Base-by-base conservation (phyloP, 1,140 invertebrate genomes). In the Aricia agestis region DNA sequence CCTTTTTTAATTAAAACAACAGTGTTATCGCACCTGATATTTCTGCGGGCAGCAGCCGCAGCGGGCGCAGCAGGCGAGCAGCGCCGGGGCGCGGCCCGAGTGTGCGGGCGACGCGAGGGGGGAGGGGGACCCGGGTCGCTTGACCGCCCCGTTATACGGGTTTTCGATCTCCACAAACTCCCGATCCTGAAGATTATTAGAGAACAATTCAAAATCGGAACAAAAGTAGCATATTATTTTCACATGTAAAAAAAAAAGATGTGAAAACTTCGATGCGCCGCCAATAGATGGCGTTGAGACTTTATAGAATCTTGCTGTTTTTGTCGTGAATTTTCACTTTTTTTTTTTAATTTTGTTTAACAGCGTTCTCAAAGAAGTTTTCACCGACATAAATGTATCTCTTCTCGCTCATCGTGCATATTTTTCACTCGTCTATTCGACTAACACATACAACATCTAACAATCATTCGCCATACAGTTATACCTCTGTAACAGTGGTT, bases 161-260 rank as follows among this genome's bases (percentile, higher is more conserved):
- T 97, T 96, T 82, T 99, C 98, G 94, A 98, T 95, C 92, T 99
- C 98, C 72, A 98, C 96, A 92, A 99, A 99, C 92, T 99, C 97
- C 70, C 98, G 96, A 92, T 99, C 98, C 97, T 98, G 93, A 13
- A 69, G 59, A 58, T 68, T 63, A 61, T 92, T 52, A 67, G 59
- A 61, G n/a, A 19, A 18, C 18, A 19, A 3, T 63, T 52, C 13
- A 52, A 52, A 52, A 52, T 36, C 9, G 36, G 41, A 10, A 41
- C 9, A 74, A 41, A 41, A 45, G 32, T 19, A 45, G 32, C n/a
- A 6, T 52, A 68, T 0, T 9, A 63, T 58, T 74, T 74, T 52
- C 11, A 52, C 45, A 52, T 10, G 45, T 6, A 36, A 6, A 7
- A 36, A 36, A 52, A 52, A 52, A 52, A 52, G 9, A 52, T 13